These are phyloP conservation scores for Scaeva pyrastri DNA, from an alignment of 2,888 invertebrate genomes.

Conservation along the genomic window DNA sequence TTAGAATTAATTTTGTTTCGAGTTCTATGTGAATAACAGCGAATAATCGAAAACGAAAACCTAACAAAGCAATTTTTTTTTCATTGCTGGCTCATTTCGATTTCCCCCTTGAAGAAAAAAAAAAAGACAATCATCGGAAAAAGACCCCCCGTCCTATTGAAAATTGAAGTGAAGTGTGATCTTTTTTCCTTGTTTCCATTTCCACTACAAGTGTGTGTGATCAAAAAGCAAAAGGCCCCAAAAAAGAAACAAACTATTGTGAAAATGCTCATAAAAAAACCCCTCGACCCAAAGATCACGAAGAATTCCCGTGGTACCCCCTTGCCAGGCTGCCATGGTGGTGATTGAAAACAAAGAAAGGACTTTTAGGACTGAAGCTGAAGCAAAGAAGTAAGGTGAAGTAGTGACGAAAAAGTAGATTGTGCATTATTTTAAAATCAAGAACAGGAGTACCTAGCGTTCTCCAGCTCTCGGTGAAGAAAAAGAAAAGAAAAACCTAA, in stretches of 20 bases:
- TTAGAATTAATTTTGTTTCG: conserved; percentile 21
- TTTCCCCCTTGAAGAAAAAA: conserved; percentile 63
- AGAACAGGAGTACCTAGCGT: conserved; percentile 21
- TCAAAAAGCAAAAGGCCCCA: conserved; percentile 23
- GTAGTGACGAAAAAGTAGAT: conserved; percentile 38
- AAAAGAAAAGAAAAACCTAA: conserved; percentile 18
- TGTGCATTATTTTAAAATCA: conserved; percentile 30
- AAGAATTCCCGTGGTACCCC: conserved; percentile 49
- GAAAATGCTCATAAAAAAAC: conserved; percentile 63
- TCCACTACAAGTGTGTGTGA: conserved; percentile 40
- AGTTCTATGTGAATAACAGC: conserved; percentile 40
- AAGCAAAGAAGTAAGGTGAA: conserved; percentile 39
- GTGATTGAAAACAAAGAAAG: conserved; percentile 73
- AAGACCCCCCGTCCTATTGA: conserved; percentile 18
- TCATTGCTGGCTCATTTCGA: conserved; percentile 30
- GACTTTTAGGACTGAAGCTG: conserved; percentile 63
- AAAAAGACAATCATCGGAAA: conserved; percentile 47
- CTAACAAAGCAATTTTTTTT: conserved; percentile 63
- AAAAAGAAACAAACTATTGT: conserved; percentile 49
- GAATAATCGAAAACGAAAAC: conserved; percentile 45
- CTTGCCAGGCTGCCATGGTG: conserved; percentile 64
- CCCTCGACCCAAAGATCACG: conserved; percentile 33
- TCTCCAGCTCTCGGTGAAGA: conserved; percentile 9
- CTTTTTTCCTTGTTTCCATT: conserved; percentile 27
- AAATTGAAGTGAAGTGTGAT: conserved; percentile 28